Evolutionary conservation across 2,113 vertebrate species (phyloP).

Genomic region (Brachyhypopomus gauderio): DNA sequence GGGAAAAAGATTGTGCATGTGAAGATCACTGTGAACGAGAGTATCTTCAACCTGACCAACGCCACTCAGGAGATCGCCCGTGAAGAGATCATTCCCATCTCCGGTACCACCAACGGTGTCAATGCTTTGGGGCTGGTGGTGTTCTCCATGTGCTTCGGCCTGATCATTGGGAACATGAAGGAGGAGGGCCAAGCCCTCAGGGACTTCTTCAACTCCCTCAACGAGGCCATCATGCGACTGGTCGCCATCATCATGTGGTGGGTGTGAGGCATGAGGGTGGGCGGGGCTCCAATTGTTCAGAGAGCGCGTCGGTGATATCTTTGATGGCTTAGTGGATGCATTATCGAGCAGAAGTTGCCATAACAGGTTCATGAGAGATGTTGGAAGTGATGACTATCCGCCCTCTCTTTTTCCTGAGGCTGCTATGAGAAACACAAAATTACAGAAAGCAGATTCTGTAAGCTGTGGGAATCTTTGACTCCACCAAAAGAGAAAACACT

Average conservation of each 20-base stretch:
- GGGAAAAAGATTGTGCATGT: slow-evolving; percentile 79
- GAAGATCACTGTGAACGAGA: slow-evolving; percentile 78
- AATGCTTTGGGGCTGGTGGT: slow-evolving; percentile 95
- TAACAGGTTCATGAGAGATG: neutral
- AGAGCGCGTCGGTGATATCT: neutral
- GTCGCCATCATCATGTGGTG: slow-evolving; percentile 98
- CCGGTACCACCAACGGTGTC: slow-evolving; percentile 89
- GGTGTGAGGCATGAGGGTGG: slow-evolving; percentile 40
- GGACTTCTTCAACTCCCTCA: slow-evolving; percentile 94
- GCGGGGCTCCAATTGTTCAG: neutral
- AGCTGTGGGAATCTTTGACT: neutral
- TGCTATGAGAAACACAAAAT: neutral
- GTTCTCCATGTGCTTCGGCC: slow-evolving; percentile 95
- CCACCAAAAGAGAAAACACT: too few species aligned
- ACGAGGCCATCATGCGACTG: slow-evolving; percentile 95
- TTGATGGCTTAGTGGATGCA: neutral
- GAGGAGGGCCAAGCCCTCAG: slow-evolving; percentile 88
- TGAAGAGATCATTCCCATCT: slow-evolving; percentile 87
- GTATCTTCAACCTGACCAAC: slow-evolving; percentile 75
- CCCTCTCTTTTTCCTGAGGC: neutral
- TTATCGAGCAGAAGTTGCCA: neutral
- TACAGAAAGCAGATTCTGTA: neutral
- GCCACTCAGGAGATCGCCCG: slow-evolving; percentile 69
- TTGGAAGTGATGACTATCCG: neutral
- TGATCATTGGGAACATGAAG: slow-evolving; percentile 97